Evolutionary conservation across 2,797 vertebrate genomes (phyloP), one percentile per base, ranked within the genome.

Genomic region (Hoplostethus atlanticus): DNA sequence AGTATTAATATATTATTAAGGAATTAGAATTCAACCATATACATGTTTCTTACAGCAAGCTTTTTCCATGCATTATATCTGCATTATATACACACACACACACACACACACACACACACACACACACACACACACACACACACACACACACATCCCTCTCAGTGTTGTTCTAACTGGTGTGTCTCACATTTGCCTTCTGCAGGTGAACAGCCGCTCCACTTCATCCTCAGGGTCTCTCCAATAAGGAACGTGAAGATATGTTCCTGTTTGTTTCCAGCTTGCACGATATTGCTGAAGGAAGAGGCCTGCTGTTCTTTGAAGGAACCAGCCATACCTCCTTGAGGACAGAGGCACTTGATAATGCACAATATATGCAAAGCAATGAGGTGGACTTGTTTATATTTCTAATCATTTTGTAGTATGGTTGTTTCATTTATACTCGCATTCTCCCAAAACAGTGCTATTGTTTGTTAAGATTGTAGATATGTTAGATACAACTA

Each of bases 181-280:
- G n/a, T 5, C 13, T 81, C 77, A 28, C 55, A 5, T 31, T 52
- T 85, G 84, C 90, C 76, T 93, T 85, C 52, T 84, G 68, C 94
- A 99, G 98, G 96, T 94, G 84, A 96, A 93, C 95, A 97, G 95
- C 93, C 96, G 83, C 89, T 91, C 95, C 81, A 82, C 95, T 71
- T 86, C 92, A 80, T 96, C 94, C 91, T 96, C 94, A 91, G 96
- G 96, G 94, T 97, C 96, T 91, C 92, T 95, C 82, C 94, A 94
- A 91, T 97, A 97, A 95, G 96, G 94, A 94, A 96, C 95, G 90
- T 97, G 95, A 95, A 95, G 84, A 87, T 83, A 0, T 36, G 40
- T 61, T 73, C 52, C 71, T 38, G 31, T 47, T 50, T 28, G 62
- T 63, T 64, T 63, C n/a, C 71, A 50, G 71, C 64, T 61, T 54